phyloP scores from a whole-genome alignment of 2,797 vertebrate genomes.

The Cryptoblepharus egeriae region DNA sequence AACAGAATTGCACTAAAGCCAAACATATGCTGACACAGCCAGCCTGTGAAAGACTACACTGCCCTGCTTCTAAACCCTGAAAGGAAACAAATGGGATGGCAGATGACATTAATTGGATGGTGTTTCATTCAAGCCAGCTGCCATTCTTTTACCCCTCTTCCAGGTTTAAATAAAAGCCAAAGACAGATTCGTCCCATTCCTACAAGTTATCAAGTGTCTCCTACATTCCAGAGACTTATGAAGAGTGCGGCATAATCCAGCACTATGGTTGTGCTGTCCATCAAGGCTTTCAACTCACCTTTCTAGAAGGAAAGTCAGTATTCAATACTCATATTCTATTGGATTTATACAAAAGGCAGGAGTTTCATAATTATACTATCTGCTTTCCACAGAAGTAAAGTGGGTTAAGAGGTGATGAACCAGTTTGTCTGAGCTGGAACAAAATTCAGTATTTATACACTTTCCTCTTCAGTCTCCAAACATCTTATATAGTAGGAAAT shows the following conservation, averaged over 20 bases:
- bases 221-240: neutral
- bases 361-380: neutral
- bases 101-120: neutral
- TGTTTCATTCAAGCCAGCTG: conserved; percentile 4
- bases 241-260: neutral
- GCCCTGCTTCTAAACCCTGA: neutral
- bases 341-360: neutral
- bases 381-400: neutral
- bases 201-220: neutral
- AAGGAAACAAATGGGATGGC: conserved; percentile 2
- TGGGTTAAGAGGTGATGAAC: neutral
- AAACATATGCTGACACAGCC: neutral
- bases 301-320: neutral
- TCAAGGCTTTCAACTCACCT: neutral
- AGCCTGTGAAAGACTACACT: neutral
- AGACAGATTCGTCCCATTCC: neutral
- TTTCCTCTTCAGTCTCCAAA: neutral
- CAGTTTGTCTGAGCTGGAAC: neutral
- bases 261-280: neutral
- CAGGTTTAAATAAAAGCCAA: conserved; percentile 1
- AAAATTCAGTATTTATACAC: neutral
- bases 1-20: neutral
- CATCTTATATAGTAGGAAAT: neutral
- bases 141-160: neutral
- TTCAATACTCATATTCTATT: neutral